phyloP scores from a whole-genome alignment of 2,797 vertebrate genomes.

The Decapterus maruadsi region DNA sequence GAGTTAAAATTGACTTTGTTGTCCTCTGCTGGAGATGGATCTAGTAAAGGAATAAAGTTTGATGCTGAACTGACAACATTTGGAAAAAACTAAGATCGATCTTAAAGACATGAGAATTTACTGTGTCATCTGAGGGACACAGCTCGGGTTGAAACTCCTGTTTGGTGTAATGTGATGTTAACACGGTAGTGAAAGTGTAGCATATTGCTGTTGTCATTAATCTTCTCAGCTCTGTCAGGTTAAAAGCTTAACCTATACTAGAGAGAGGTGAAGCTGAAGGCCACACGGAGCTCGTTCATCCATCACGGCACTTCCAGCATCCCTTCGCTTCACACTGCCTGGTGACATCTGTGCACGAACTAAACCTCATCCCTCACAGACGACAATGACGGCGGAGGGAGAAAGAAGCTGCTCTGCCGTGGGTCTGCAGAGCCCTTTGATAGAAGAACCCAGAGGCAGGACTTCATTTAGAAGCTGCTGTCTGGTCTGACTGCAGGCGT shows the following conservation, averaged over 20 bases:
- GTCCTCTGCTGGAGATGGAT: too few species aligned
- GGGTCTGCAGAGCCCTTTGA: conserved; percentile 16
- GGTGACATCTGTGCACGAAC: conserved; percentile 44
- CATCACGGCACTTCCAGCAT: conserved; percentile 30
- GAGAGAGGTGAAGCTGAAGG: conserved; percentile 42
- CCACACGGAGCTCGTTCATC: conserved; percentile 23
- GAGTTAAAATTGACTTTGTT: too few species aligned
- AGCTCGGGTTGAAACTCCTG: background rate
- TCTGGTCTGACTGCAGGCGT: conserved; percentile 25
- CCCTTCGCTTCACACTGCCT: conserved; percentile 29
- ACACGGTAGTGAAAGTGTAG: too few species aligned
- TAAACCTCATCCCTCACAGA: conserved; percentile 37
- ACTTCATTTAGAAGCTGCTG: conserved; percentile 43
- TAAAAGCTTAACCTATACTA: conserved; percentile 36
- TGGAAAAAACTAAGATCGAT: too few species aligned
- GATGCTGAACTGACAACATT: too few species aligned
- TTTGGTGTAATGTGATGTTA: background rate
- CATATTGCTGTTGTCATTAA: conserved; percentile 26
- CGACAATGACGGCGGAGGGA: conserved; percentile 11
- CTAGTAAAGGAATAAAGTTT: too few species aligned
- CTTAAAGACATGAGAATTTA: background rate
- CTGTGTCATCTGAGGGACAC: background rate
- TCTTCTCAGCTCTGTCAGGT: conserved; percentile 35
- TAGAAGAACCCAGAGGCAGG: conserved; percentile 26
- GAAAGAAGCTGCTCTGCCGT: background rate